phyloP scores from a whole-genome alignment of 2,797 vertebrate species.

The Chaenodraco wilsoni region DNA sequence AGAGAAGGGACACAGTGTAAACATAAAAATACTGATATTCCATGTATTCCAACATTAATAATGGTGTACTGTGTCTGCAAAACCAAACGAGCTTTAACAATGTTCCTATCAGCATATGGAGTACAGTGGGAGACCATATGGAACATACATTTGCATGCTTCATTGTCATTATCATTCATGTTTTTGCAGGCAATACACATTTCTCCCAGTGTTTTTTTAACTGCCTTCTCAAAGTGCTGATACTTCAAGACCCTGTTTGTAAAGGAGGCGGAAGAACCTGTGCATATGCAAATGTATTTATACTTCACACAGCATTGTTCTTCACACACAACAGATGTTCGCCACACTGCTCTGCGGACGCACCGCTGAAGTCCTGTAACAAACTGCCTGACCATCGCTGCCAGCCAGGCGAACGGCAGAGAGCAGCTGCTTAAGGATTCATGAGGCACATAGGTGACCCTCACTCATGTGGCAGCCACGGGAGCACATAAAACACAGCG shows the following conservation, averaged over 20 bases:
- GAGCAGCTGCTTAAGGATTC: constrained; percentile 86
- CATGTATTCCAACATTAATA: constrained; percentile 13
- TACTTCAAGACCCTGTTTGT: constrained; percentile 45
- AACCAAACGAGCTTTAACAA: neutral
- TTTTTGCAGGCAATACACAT: constrained; percentile 30
- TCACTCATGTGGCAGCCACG: constrained; percentile 72
- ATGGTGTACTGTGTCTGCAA: constrained; percentile 19
- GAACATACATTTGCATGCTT: constrained; percentile 38
- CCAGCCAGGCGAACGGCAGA: constrained; percentile 68
- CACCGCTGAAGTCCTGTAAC: constrained; percentile 55
- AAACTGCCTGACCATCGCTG: constrained; percentile 56
- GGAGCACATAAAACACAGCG: constrained; percentile 84
- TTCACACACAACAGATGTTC: constrained; percentile 75
- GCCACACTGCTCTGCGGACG: constrained; percentile 37
- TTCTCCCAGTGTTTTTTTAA: constrained; percentile 22
- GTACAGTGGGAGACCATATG: constrained; percentile 2
- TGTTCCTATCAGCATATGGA: neutral
- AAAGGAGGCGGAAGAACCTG: constrained; percentile 37
- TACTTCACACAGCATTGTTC: constrained; percentile 65
- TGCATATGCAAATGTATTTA: constrained; percentile 76
- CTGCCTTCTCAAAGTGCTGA: constrained; percentile 53
- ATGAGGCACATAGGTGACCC: constrained; percentile 85
- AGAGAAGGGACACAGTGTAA: constrained; percentile 39
- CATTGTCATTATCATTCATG: constrained; percentile 32
- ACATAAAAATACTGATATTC: too few relatives aligned